These are phyloP conservation scores for Isaurus tuberculatus DNA, from an alignment of 92 coral and sea anemone genomes.

Conservation along the genomic window DNA sequence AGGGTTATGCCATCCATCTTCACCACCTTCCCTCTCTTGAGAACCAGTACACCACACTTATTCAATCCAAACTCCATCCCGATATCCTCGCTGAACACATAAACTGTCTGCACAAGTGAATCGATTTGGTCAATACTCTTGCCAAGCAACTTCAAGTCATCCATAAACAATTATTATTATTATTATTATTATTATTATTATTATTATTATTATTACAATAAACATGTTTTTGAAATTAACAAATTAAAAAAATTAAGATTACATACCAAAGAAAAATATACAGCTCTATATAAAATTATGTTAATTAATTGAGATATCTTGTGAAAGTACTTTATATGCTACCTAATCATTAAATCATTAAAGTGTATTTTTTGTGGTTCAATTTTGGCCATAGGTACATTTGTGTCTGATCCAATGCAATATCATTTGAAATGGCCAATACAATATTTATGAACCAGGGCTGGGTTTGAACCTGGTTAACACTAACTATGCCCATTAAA, in stretches of 20 bases:
- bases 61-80: too few species aligned
- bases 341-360: conserved; percentile 1
- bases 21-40: too few species aligned
- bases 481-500: neutral
- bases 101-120: too few species aligned
- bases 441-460: neutral
- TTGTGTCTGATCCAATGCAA: neutral
- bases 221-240: conserved; percentile 1
- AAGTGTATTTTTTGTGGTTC: neutral
- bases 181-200: too few species aligned
- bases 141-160: too few species aligned
- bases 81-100: too few species aligned
- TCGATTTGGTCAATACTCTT: too few species aligned
- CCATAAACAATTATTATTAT: too few species aligned
- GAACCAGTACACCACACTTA: too few species aligned
- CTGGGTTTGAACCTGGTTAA: neutral
- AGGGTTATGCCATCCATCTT: too few species aligned
- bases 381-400: neutral
- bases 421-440: neutral
- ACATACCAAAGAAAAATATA: neutral
- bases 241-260: conserved; percentile 1
- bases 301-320: neutral
- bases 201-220: too few species aligned
- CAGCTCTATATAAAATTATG: neutral
- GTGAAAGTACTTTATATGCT: conserved; percentile 9